These are phyloP conservation scores for Apteryx owenii DNA, from an alignment of 2,113 vertebrate genomes.

Conservation along the genomic window DNA sequence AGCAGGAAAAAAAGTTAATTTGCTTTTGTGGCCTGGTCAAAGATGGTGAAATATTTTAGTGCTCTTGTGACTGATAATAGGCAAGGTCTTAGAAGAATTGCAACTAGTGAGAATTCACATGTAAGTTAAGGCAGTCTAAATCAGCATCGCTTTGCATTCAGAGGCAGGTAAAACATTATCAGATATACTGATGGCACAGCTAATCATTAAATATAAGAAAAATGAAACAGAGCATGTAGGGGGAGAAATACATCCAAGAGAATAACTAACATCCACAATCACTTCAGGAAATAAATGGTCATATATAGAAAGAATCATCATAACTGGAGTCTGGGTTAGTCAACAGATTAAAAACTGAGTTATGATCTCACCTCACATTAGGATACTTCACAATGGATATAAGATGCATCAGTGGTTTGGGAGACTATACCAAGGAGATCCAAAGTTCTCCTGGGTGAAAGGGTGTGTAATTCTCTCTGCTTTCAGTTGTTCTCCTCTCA, in stretches of 20 bases:
- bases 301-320: neutral
- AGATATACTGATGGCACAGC: neutral
- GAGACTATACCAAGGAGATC: neutral
- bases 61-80: neutral
- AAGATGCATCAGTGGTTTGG: neutral
- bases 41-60: neutral
- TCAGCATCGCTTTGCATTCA: neutral
- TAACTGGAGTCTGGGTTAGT: accelerated
- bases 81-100: neutral
- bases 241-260: neutral
- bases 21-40: neutral
- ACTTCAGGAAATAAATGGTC: neutral
- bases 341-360: neutral
- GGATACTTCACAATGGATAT: neutral
- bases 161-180: neutral
- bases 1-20: neutral
- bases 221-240: neutral
- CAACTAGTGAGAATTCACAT: neutral
- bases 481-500: neutral
- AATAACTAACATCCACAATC: neutral
- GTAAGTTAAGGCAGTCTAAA: neutral
- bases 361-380: neutral
- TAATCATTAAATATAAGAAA: neutral
- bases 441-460: neutral
- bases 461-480: neutral